These are phyloP conservation scores for Caracal caracal DNA, from an alignment of 2,113 vertebrate genomes.

Conservation along the genomic window DNA sequence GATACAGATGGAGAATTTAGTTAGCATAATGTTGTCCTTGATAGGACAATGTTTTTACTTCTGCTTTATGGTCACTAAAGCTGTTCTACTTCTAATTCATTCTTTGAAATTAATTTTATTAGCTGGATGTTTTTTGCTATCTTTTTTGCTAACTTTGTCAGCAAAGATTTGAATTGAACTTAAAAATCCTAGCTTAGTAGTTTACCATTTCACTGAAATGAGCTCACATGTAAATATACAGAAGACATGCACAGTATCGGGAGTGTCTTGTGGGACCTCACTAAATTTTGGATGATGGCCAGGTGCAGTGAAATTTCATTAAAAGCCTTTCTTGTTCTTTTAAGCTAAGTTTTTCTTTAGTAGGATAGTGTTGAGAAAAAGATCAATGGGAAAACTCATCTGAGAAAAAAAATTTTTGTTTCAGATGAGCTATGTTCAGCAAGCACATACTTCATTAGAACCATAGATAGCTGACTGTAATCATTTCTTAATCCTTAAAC, in stretches of 20 bases:
- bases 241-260: conserved; percentile 51
- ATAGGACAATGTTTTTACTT: background rate
- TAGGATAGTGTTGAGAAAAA: conserved; percentile 45
- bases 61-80: background rate
- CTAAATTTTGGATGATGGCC: conserved; percentile 64
- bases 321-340: conserved; percentile 72
- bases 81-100: background rate
- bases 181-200: conserved; percentile 47
- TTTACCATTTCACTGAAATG: conserved; percentile 43
- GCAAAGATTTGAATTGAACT: conserved; percentile 61
- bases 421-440: background rate
- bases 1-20: background rate
- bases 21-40: background rate
- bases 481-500: conserved; percentile 35
- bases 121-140: background rate
- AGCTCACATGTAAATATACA: conserved; percentile 39
- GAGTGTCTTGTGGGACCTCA: conserved; percentile 41
- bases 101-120: conserved; percentile 55
- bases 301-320: conserved; percentile 65
- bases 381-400: conserved; percentile 32
- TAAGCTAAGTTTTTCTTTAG: conserved; percentile 68
- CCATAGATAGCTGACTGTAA: background rate
- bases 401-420: background rate
- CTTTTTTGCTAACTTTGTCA: background rate
- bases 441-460: background rate